phyloP scores from a whole-genome alignment of 2,113 vertebrate species.

The Ondatra zibethicus region DNA sequence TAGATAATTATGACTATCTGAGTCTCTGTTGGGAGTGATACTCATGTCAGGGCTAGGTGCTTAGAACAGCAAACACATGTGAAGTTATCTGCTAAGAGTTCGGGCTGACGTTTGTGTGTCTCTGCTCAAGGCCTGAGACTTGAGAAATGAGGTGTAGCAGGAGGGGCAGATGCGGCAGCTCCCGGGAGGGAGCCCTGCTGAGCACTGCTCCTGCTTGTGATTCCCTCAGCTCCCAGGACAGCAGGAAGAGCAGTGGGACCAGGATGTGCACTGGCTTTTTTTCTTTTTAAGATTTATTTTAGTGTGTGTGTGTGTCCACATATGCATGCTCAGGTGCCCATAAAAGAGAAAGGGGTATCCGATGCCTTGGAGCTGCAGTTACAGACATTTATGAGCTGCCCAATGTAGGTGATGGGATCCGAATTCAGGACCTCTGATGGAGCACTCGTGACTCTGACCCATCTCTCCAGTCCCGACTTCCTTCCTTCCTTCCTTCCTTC shows the following conservation, averaged over 20 bases:
- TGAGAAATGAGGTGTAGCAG: fast-evolving
- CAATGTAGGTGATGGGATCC: not conserved
- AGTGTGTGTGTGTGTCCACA: not conserved
- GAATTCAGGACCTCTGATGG: not conserved
- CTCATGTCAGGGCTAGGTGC: not conserved
- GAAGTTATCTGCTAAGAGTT: not conserved
- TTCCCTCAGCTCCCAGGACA: not conserved
- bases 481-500: not conserved
- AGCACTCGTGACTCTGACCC: not conserved
- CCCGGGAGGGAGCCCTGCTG: fast-evolving
- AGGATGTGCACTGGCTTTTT: not conserved
- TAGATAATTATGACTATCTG: not conserved
- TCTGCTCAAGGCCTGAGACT: not conserved
- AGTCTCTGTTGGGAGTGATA: not conserved
- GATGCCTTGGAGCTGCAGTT: not conserved
- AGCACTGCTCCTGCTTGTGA: fast-evolving
- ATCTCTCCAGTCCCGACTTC: not conserved
- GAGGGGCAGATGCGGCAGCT: fast-evolving
- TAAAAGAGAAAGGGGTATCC: not conserved
- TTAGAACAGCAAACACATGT: not conserved
- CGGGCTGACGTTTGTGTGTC: not conserved
- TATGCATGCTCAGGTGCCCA: not conserved
- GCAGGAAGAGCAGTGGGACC: not conserved
- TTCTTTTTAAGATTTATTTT: not conserved
- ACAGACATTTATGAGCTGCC: no score